These are phyloP conservation scores for Conistra vaccinii DNA, from an alignment of 2,888 invertebrate species.

Conservation along the genomic window DNA sequence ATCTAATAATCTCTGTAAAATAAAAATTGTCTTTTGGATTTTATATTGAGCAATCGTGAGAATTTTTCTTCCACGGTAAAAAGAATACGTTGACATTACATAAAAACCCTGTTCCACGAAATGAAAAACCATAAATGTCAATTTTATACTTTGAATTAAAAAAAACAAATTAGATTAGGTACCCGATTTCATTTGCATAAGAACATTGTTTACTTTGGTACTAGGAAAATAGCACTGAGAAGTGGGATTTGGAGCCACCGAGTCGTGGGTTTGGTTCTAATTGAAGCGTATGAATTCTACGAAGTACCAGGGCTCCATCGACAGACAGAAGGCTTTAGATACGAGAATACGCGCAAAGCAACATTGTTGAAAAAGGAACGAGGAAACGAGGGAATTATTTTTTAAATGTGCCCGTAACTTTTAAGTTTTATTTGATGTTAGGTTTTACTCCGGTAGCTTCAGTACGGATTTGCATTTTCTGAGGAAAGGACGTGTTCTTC, in stretches of 20 bases:
- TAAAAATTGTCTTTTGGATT: background rate
- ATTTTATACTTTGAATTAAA: constrained; percentile 2
- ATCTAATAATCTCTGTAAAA: background rate
- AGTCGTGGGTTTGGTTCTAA: constrained; percentile 43
- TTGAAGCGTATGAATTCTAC: constrained; percentile 47
- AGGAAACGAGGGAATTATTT: constrained; percentile 37
- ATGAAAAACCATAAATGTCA: background rate
- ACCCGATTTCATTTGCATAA: constrained; percentile 44
- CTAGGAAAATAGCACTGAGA: constrained; percentile 3
- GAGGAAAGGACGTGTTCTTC: constrained; percentile 2
- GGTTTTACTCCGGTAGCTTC: constrained; percentile 19
- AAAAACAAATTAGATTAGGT: constrained; percentile 26
- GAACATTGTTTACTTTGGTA: constrained; percentile 39
- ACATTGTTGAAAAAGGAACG: constrained; percentile 51
- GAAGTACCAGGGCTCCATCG: constrained; percentile 45
- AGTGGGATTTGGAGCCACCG: constrained; percentile 22
- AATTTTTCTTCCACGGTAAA: background rate
- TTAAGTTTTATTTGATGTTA: constrained; percentile 40
- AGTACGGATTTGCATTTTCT: constrained; percentile 41
- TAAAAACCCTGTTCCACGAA: constrained; percentile 9
- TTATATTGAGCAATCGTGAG: background rate
- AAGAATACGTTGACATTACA: constrained; percentile 6
- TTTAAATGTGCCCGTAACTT: constrained; percentile 46
- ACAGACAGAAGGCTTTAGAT: constrained; percentile 40
- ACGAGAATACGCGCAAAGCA: constrained; percentile 28